Evolutionary conservation across 2,888 invertebrate genomes (phyloP).

Genomic region (Elysia crispata): DNA sequence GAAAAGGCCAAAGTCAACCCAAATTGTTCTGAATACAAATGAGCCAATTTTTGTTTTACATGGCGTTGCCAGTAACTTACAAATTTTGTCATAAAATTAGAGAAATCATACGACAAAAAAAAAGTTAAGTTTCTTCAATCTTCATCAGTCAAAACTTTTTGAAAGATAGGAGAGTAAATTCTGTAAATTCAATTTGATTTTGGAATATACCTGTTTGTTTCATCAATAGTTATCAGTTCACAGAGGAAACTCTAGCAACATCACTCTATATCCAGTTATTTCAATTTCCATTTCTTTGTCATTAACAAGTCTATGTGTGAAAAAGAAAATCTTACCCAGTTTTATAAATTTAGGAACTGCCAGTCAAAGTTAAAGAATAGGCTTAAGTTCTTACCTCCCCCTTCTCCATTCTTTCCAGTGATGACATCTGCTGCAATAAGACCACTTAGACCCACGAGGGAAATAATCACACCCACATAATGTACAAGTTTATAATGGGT

Average conservation of each 20-base stretch:
- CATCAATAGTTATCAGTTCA: too few species aligned
- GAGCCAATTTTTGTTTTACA: too few species aligned
- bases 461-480: constrained; percentile 87
- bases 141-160: background rate
- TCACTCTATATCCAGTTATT: too few species aligned
- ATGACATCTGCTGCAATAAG: constrained; percentile 90
- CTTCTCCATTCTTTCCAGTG: constrained; percentile 69
- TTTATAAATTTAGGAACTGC: too few species aligned
- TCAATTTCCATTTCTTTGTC: too few species aligned
- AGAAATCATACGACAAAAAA: too few species aligned
- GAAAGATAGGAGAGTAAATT: background rate
- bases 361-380: too few species aligned
- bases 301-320: background rate
- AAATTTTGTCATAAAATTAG: too few species aligned
- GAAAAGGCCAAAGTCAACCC: background rate
- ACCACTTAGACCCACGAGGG: constrained; percentile 88
- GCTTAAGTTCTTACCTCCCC: background rate
- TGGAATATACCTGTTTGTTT: background rate
- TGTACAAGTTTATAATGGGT: constrained; percentile 87
- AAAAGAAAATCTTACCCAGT: background rate
- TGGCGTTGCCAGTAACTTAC: too few species aligned
- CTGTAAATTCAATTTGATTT: background rate
- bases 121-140: too few species aligned
- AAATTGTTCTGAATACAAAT: background rate
- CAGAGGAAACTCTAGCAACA: too few species aligned